phyloP scores from a whole-genome alignment of 2,888 invertebrate genomes.

The Alentia gelatinosa region DNA sequence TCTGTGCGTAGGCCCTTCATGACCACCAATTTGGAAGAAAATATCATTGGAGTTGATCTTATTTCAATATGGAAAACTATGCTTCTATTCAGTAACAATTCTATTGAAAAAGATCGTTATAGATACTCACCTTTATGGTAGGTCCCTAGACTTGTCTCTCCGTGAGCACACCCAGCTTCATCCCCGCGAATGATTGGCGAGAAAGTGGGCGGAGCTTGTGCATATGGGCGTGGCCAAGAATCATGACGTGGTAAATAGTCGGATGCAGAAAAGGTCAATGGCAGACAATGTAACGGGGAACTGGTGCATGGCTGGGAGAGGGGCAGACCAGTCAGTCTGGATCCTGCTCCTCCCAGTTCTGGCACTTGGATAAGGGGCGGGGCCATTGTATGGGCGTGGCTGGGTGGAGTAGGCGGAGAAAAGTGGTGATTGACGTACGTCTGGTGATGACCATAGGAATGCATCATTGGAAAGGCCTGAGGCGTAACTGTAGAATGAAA shows the following conservation, averaged over 20 bases:
- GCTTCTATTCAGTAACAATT: too few species aligned
- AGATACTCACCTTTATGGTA: background rate
- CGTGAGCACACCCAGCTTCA: background rate
- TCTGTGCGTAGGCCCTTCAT: too few species aligned
- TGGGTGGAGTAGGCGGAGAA: background rate
- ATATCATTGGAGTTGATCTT: too few species aligned
- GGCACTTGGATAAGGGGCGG: background rate
- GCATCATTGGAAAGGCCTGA: background rate
- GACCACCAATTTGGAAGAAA: too few species aligned
- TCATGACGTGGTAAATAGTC: background rate
- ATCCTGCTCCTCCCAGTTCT: background rate
- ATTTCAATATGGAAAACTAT: too few species aligned
- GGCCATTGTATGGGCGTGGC: background rate
- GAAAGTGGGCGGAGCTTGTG: background rate
- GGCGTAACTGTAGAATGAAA: too few species aligned
- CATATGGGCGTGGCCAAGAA: background rate
- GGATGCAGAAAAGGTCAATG: too few species aligned
- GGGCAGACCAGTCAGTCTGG: conserved; percentile 23
- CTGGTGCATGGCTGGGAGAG: background rate
- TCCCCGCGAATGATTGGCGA: background rate
- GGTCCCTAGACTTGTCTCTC: background rate
- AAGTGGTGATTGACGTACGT: background rate
- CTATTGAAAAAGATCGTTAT: too few species aligned
- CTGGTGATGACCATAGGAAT: background rate
- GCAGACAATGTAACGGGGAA: background rate